Conservation (phyloP, 2,888 invertebrate species). For the Beris morrisii region DNA sequence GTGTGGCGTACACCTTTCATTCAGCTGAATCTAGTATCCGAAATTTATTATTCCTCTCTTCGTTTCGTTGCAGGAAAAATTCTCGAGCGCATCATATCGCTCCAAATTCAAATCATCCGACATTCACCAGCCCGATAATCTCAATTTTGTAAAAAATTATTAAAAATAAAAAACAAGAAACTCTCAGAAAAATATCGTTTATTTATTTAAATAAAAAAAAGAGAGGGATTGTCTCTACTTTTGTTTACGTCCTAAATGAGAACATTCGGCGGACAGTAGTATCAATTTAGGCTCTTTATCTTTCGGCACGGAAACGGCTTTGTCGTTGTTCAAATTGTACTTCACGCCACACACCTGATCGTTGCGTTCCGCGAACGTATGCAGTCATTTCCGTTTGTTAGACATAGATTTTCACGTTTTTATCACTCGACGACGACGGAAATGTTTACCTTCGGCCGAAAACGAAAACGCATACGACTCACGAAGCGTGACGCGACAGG, state of each 20-base stretch:
- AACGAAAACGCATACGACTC: slow-evolving; percentile 94
- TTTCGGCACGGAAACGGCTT: slow-evolving; percentile 90
- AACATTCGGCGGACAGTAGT: slow-evolving; percentile 70
- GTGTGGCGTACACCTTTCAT: no score
- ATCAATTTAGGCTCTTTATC: slow-evolving; percentile 84
- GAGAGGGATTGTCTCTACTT: slow-evolving; percentile 35
- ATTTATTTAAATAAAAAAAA: slow-evolving; percentile 37
- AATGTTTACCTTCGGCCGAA: slow-evolving; percentile 86
- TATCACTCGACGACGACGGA: slow-evolving; percentile 92
- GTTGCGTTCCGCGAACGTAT: slow-evolving; percentile 89
- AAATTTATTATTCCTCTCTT: no score
- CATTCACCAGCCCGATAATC: slow-evolving; percentile 51
- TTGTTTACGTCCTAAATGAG: slow-evolving; percentile 43
- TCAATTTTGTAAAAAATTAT: slow-evolving; percentile 45
- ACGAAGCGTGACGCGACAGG: slow-evolving; percentile 93
- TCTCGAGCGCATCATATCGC: slow-evolving; percentile 68
- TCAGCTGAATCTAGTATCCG: no score
- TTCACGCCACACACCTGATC: slow-evolving; percentile 96
- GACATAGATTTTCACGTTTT: slow-evolving; percentile 95
- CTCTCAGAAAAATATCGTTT: slow-evolving; percentile 1
- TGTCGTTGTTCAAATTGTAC: slow-evolving; percentile 83
- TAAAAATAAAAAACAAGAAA: slow-evolving; percentile 42
- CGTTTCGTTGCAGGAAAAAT: slow-evolving; percentile 57
- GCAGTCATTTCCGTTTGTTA: slow-evolving; percentile 81
- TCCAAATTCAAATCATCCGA: slow-evolving; percentile 67